phyloP scores from a whole-genome alignment of 2,888 invertebrate species.

The Urechis unicinctus region DNA sequence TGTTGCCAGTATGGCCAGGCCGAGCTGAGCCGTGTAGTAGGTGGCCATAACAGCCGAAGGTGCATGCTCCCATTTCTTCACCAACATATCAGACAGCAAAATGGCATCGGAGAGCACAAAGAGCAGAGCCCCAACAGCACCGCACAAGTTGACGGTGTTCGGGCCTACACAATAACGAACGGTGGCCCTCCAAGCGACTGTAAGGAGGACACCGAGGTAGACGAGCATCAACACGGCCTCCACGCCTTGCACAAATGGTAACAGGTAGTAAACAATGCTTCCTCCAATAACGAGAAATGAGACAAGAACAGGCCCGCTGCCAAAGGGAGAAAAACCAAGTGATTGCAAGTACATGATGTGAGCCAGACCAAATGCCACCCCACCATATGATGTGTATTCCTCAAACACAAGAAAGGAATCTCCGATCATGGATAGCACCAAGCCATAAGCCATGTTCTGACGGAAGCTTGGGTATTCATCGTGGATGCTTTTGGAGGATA shows the following conservation, averaged over 20 bases:
- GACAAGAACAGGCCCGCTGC: not conserved
- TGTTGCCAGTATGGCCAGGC: not conserved
- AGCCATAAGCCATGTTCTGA: not conserved
- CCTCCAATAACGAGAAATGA: not conserved
- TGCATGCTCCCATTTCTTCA: not conserved
- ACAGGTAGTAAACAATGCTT: not conserved
- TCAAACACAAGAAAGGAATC: not conserved
- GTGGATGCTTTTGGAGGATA: not conserved
- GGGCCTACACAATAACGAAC: not conserved
- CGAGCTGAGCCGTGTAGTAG: not conserved
- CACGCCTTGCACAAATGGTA: not conserved
- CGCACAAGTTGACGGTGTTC: not conserved
- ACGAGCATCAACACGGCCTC: not conserved
- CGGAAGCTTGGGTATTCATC: not conserved
- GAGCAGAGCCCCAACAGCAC: not conserved
- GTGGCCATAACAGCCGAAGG: not conserved
- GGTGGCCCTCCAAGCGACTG: not conserved
- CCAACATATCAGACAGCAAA: not conserved
- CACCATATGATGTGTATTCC: not conserved
- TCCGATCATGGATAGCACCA: not conserved
- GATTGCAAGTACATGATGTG: not conserved
- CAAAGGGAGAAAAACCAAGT: not conserved
- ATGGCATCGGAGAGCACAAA: not conserved
- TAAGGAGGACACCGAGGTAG: not conserved
- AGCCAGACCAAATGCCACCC: not conserved